Evolutionary conservation across 2,113 vertebrate genomes (phyloP), one percentile per base, ranked within the genome.

Genomic region (Cololabis saira): DNA sequence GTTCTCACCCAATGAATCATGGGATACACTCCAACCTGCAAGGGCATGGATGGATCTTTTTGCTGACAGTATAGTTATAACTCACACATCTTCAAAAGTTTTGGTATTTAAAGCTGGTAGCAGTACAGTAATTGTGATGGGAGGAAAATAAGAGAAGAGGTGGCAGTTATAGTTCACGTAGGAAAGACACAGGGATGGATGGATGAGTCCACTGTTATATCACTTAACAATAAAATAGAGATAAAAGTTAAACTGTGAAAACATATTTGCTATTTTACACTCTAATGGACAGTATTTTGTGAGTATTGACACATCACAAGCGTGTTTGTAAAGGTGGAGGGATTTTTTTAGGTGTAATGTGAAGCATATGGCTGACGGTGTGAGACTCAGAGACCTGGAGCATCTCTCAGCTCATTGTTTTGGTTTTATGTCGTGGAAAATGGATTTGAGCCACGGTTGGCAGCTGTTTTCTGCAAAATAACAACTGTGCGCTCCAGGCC

Each of bases 1-100:
- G 27, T 61, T 83, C 21, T 58, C 71, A 62, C 55, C 49, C 65
- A 55, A 45, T 71, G 49, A 62, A 74, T 71, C 59, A 88, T 37
- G 41, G 56, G 52, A 69, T 4, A 48, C 53, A 18, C 54, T 50
- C 37, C 37, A 42, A 21, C 17, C 49, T 24, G 50, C 19, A 21
- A n/a, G 37, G 63, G 51, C 52, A 33, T 44, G 19, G 12, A 41
- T 24, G 15, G 9, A 47, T 42, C 17, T 15, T 30, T n/a, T 11
- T 41, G 1, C 12, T 14, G 6, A 54, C 10, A 30, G 10, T 14
- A 13, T 16, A 22, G 24, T 37, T 47, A 8, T 15, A 37, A 22
- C 0, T 15, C 0, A 47, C 12, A 4, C 1, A 22, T 37, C 61
- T 17, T 22, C 0, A 43, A n/a, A 12, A 17, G n/a, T 61, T 54